These are phyloP conservation scores for Habroteleia sp. DNA, from an alignment of 2,888 invertebrate species.

Conservation along the genomic window DNA sequence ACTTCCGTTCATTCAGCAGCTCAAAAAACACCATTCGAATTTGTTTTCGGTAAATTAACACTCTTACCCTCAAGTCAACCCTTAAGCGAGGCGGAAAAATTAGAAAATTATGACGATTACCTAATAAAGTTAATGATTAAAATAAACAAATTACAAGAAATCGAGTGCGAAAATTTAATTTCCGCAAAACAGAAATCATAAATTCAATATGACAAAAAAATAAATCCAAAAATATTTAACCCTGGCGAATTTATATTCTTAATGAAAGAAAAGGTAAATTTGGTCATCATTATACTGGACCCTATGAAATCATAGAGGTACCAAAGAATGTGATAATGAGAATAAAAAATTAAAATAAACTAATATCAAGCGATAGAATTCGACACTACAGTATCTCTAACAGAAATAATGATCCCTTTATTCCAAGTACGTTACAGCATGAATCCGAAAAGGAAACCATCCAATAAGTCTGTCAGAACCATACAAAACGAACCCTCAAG, in stretches of 20 bases:
- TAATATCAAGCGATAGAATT: background rate
- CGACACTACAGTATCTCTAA: background rate
- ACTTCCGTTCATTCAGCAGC: background rate
- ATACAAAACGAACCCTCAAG: background rate
- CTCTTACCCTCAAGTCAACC: background rate
- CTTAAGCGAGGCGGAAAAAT: background rate
- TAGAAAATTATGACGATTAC: conserved; percentile 23
- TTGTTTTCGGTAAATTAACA: conserved; percentile 1
- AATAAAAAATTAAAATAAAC: background rate
- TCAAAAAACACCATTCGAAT: conserved; percentile 5
- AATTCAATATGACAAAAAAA: background rate
- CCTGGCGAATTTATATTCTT: conserved; percentile 10
- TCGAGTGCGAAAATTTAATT: background rate
- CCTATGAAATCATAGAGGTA: conserved; percentile 18
- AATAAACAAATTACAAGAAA: conserved; percentile 4
- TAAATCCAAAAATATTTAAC: conserved; percentile 11
- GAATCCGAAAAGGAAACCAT: background rate
- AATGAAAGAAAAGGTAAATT: background rate
- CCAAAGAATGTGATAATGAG: background rate
- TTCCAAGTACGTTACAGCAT: background rate
- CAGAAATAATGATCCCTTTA: background rate
- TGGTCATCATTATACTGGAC: conserved; percentile 1
- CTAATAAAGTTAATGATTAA: background rate
- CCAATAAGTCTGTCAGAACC: background rate
- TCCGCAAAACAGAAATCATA: conserved; percentile 5